Evolutionary conservation across 2,797 vertebrate genomes (phyloP).

Genomic region (Enteromius fasciolatus): DNA sequence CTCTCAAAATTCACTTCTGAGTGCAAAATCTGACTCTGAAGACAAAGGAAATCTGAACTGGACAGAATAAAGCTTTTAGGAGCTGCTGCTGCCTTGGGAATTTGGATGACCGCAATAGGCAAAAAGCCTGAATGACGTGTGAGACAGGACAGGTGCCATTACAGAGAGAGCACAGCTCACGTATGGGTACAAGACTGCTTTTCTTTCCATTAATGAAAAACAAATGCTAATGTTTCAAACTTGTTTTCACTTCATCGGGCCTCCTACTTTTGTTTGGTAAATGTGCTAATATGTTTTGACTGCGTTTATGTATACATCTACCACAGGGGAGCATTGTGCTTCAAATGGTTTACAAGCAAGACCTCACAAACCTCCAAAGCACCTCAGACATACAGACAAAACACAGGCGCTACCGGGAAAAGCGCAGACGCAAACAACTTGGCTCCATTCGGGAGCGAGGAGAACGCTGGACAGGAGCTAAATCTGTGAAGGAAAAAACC

Average conservation of each 20-base stretch:
- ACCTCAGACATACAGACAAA: slow-evolving; percentile 46
- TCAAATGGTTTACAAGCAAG: slow-evolving; percentile 47
- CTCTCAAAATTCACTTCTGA: not conserved
- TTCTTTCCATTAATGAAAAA: not conserved
- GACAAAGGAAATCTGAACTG: slow-evolving; percentile 54
- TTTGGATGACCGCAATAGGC: slow-evolving; percentile 11
- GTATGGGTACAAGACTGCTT: not conserved
- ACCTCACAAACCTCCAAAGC: slow-evolving; percentile 49
- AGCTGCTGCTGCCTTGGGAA: slow-evolving; percentile 35
- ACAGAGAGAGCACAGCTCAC: slow-evolving; percentile 13
- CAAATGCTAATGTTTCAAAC: slow-evolving; percentile 17
- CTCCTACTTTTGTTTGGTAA: not conserved
- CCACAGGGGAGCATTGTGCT: slow-evolving; percentile 43
- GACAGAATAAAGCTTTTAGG: slow-evolving; percentile 55
- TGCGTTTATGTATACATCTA: slow-evolving; percentile 37
- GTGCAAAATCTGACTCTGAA: slow-evolving; percentile 5
- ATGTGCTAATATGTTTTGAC: slow-evolving; percentile 48
- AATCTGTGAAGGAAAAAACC: slow-evolving; percentile 66
- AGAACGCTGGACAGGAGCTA: slow-evolving; percentile 47
- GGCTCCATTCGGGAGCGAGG: slow-evolving; percentile 56
- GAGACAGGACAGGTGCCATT: slow-evolving; percentile 47
- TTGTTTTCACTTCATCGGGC: not conserved
- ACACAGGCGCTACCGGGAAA: slow-evolving; percentile 64
- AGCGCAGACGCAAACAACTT: slow-evolving; percentile 76
- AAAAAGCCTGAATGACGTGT: slow-evolving; percentile 24